Evolutionary conservation across 2,888 invertebrate species (phyloP).

Genomic region (Callinectes sapidus): DNA sequence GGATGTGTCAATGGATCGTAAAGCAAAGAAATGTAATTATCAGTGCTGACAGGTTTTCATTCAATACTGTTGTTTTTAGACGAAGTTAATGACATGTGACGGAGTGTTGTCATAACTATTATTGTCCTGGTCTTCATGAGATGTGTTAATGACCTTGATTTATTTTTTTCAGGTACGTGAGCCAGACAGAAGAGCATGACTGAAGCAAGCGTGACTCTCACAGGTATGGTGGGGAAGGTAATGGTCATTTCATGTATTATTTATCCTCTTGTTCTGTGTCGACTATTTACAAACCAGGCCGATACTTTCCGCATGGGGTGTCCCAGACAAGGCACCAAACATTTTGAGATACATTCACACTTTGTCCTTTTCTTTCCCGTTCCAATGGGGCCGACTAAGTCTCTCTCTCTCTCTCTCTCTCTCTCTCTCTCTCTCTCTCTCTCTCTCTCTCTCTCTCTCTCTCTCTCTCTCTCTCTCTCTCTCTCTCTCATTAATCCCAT

Average conservation of each 20-base stretch:
- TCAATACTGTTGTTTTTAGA: neutral
- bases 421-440: neutral
- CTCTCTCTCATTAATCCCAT: neutral
- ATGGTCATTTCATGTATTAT: too few species aligned
- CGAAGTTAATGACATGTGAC: neutral
- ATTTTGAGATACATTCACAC: neutral
- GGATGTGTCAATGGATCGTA: neutral
- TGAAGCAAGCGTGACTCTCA: neutral
- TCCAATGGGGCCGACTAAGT: neutral
- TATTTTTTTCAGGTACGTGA: neutral
- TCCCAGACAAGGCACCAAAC: neutral
- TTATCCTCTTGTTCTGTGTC: too few species aligned
- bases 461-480: neutral
- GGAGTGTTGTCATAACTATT: neutral
- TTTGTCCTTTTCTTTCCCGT: too few species aligned
- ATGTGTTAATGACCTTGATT: neutral
- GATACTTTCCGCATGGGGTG: too few species aligned
- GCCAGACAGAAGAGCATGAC: neutral
- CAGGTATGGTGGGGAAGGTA: too few species aligned
- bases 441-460: slow-evolving; percentile 25
- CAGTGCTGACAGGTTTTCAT: neutral
- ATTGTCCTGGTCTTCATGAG: neutral
- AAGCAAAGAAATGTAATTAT: neutral
- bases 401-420: neutral
- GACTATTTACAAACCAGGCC: too few species aligned